phyloP scores from a whole-genome alignment of 2,797 vertebrate genomes.

The Limosa lapponica region DNA sequence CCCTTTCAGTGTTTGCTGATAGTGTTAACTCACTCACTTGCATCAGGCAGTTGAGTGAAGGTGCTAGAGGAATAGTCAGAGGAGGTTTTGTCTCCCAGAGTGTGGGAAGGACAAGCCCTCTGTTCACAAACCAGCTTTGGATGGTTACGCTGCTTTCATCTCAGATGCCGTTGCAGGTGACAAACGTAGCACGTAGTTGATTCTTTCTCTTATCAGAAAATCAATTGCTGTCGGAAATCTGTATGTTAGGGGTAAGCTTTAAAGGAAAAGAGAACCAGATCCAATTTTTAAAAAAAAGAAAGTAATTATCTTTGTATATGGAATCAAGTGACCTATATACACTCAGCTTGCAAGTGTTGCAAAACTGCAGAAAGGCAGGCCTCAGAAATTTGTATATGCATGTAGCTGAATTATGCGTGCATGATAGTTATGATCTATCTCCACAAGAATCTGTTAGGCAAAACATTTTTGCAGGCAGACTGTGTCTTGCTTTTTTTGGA shows the following conservation, averaged over 20 bases:
- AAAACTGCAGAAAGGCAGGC: neutral
- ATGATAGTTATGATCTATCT: neutral
- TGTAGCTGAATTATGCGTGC: neutral
- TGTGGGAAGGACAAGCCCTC: neutral
- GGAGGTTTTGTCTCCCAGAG: neutral
- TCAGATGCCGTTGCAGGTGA: neutral
- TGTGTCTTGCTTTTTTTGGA: neutral
- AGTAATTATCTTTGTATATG: neutral
- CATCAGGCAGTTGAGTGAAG: neutral
- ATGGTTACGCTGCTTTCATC: neutral
- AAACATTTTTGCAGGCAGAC: neutral
- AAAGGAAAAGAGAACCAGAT: neutral
- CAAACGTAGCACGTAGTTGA: neutral
- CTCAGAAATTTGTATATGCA: neutral
- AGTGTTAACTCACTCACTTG: neutral
- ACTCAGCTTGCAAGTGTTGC: neutral
- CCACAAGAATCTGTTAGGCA: neutral
- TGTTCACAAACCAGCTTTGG: neutral
- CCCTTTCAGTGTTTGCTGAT: neutral
- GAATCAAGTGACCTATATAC: neutral
- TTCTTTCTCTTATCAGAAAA: conserved; percentile 3
- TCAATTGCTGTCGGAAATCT: neutral
- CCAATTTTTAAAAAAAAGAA: neutral
- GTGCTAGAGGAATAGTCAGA: neutral
- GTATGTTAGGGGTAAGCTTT: neutral